Evolutionary conservation across 1,140 invertebrate species (phyloP).

Genomic region (Caenorhabditis latens): DNA sequence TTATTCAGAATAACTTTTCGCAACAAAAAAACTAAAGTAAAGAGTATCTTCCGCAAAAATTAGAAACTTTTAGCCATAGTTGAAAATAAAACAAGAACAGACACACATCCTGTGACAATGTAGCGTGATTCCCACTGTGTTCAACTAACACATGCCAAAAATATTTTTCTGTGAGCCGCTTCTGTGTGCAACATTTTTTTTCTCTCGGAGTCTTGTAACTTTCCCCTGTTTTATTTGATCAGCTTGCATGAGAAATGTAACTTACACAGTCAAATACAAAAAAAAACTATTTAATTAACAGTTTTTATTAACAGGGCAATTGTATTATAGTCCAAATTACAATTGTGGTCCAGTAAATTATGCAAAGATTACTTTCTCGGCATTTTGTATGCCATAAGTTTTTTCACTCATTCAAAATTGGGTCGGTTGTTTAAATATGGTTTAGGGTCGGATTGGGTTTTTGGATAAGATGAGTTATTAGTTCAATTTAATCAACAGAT

Average conservation of each 20-base stretch:
- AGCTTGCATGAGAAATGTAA: background rate
- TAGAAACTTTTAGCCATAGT: no score
- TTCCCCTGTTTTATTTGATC: background rate
- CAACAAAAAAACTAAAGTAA: background rate
- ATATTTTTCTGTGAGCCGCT: background rate
- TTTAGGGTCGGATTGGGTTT: background rate
- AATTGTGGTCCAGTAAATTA: background rate
- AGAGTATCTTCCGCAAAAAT: no score
- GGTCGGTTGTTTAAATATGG: background rate
- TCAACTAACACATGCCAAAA: no score
- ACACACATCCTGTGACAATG: no score
- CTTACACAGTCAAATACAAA: no score
- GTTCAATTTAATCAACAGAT: background rate
- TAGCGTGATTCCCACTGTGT: no score
- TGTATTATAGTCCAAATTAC: background rate
- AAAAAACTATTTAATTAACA: background rate
- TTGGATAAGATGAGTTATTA: background rate
- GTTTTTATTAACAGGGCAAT: constrained; percentile 25
- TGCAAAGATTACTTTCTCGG: background rate
- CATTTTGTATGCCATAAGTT: background rate
- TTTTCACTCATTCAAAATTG: no score
- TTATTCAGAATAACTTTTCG: background rate
- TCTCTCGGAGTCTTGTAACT: background rate
- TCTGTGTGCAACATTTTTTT: background rate
- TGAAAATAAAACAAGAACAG: no score